Conservation (phyloP, 2,888 invertebrate species). For the Beris chalybata region DNA sequence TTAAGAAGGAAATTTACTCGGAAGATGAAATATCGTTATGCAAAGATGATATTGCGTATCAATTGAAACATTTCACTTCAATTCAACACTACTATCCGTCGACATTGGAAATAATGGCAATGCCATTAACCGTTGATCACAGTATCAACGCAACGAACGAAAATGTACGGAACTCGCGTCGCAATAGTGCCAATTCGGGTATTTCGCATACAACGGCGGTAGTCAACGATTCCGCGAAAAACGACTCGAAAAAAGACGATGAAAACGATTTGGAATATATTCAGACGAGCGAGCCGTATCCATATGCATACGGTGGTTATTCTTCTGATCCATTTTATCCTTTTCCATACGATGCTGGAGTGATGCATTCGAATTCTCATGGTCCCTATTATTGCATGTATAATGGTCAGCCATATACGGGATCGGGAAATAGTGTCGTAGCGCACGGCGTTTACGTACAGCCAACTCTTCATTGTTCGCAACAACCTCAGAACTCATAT, state of each 20-base stretch:
- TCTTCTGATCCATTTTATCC: slow-evolving; percentile 33
- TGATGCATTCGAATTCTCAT: slow-evolving; percentile 23
- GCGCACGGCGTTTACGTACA: slow-evolving; percentile 21
- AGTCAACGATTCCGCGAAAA: slow-evolving; percentile 7
- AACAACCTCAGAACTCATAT: slow-evolving; percentile 3
- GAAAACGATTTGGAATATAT: slow-evolving; percentile 24
- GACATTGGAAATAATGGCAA: slow-evolving; percentile 44
- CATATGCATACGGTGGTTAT: slow-evolving; percentile 15
- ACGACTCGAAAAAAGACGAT: slow-evolving; percentile 23
- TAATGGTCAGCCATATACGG: slow-evolving; percentile 16
- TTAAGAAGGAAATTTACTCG: slow-evolving; percentile 25
- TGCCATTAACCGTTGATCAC: slow-evolving; percentile 46
- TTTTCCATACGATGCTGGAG: slow-evolving; percentile 30
- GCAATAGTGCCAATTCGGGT: slow-evolving; percentile 33
- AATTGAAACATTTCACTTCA: slow-evolving; percentile 44
- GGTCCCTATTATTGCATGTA: slow-evolving; percentile 35
- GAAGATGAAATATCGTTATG: slow-evolving; percentile 33
- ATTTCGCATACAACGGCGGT: slow-evolving; percentile 14
- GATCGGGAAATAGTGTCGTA: slow-evolving; percentile 8
- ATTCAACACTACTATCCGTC: slow-evolving; percentile 46
- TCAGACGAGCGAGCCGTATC: background rate
- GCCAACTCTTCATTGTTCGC: slow-evolving; percentile 9
- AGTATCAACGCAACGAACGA: slow-evolving; percentile 31
- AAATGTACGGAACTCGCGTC: slow-evolving; percentile 35
- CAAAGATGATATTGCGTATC: slow-evolving; percentile 42